phyloP scores from a whole-genome alignment of 2,797 vertebrate genomes.

The Poecilia wingei region DNA sequence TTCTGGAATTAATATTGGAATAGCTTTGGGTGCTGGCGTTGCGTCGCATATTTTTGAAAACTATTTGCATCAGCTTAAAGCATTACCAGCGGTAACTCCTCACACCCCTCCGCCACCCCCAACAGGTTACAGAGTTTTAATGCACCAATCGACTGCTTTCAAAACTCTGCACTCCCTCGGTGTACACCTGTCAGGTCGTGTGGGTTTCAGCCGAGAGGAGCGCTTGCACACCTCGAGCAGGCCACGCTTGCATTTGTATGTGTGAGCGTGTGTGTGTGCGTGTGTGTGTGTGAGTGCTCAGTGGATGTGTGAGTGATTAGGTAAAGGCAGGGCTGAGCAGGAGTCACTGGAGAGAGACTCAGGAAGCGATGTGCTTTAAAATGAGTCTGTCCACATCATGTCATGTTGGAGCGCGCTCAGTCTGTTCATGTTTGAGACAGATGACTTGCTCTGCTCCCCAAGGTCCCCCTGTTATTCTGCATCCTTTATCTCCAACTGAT shows the following conservation, averaged over 20 bases:
- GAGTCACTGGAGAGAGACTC: slow-evolving; percentile 34
- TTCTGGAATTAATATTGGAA: slow-evolving; percentile 60
- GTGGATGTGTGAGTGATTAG: neutral
- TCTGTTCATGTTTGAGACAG: slow-evolving; percentile 78
- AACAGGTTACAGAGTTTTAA: slow-evolving; percentile 52
- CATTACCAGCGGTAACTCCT: slow-evolving; percentile 32
- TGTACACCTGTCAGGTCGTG: slow-evolving; percentile 67
- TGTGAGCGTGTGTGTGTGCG: neutral
- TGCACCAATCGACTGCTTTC: slow-evolving; percentile 57
- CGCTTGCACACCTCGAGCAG: slow-evolving; percentile 47
- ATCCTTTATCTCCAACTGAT: slow-evolving; percentile 76
- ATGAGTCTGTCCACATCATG: slow-evolving; percentile 72
- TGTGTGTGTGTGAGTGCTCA: neutral
- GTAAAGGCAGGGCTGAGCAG: neutral
- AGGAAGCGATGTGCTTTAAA: slow-evolving; percentile 57
- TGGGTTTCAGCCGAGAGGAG: slow-evolving; percentile 30
- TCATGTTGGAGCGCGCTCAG: slow-evolving; percentile 72
- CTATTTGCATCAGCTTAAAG: slow-evolving; percentile 53
- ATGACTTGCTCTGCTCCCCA: slow-evolving; percentile 76
- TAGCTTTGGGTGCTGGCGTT: slow-evolving; percentile 18
- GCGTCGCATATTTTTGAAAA: slow-evolving; percentile 51
- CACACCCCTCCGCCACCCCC: slow-evolving; percentile 16
- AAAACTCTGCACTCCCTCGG: slow-evolving; percentile 38
- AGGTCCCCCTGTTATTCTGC: slow-evolving; percentile 77
- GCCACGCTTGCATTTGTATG: slow-evolving; percentile 15